A percentile compares a stretch with the other conserved stretches of the same genome.
Conservation (phyloP, 2,797 vertebrate genomes). For the Cyprinodon diabolis region DNA sequence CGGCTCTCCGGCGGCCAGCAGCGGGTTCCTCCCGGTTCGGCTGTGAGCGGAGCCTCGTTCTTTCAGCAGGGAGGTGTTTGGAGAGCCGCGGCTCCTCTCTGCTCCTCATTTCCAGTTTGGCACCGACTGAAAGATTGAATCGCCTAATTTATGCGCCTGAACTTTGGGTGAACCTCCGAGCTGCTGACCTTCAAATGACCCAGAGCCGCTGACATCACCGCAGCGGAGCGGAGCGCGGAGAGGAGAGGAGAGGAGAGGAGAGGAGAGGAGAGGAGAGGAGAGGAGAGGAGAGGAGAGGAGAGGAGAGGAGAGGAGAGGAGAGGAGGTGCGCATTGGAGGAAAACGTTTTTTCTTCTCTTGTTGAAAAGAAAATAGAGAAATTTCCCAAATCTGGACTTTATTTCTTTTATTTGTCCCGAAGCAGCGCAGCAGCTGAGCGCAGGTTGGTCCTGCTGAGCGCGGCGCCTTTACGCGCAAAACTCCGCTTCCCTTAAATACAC, state of each 20-base stretch:
- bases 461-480: not conserved
- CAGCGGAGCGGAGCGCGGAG: constrained; percentile 68
- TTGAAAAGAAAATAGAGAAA: not conserved
- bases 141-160: constrained; percentile 99
- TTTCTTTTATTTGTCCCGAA: not conserved
- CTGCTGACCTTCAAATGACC: constrained; percentile 99
- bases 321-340: constrained; percentile 53
- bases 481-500: not conserved
- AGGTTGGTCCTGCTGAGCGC: not conserved
- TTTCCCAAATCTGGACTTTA: not conserved
- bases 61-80: no score
- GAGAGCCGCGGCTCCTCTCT: constrained; percentile 77
- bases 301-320: constrained; percentile 46
- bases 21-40: constrained; percentile 21
- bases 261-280: constrained; percentile 48
- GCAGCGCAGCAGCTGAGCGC: not conserved
- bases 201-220: constrained; percentile 95
- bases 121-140: constrained; percentile 96
- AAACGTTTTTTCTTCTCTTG: not conserved
- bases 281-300: constrained; percentile 55
- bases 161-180: constrained; percentile 98
- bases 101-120: constrained; percentile 95
- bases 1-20: constrained; percentile 82
- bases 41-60: constrained; percentile 4
- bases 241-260: constrained; percentile 42